Conservation (phyloP, 2,888 invertebrate species). For the Lordiphosa andalusiaca region DNA sequence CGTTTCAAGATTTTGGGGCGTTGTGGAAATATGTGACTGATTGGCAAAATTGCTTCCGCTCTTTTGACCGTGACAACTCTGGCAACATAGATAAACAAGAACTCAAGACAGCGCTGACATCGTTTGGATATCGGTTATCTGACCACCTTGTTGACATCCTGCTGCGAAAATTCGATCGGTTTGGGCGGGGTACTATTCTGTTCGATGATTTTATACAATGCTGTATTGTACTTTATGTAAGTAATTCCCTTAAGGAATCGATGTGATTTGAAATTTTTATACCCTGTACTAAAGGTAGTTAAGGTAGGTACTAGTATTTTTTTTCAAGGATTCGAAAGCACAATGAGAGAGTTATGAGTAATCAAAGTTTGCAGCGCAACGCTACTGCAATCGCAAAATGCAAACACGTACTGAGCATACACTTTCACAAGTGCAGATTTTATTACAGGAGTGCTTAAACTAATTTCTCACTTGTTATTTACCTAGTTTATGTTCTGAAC, state of each 20-base stretch:
- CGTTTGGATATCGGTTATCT: conserved; percentile 94
- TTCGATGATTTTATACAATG: conserved; percentile 99
- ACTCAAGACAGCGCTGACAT: conserved; percentile 92
- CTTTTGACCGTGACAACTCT: conserved; percentile 95
- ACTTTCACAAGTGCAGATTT: no score
- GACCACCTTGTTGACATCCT: conserved; percentile 90
- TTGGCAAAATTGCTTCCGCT: conserved; percentile 97
- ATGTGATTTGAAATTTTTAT: background rate
- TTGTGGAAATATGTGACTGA: conserved; percentile 99
- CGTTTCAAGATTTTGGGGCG: conserved; percentile 96
- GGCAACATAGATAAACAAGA: conserved; percentile 95
- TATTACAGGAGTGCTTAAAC: no score
- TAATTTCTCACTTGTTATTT: no score
- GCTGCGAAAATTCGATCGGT: conserved; percentile 95
- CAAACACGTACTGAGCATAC: no score
- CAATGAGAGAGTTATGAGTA: no score
- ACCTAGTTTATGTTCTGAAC: no score
- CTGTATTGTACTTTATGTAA: conserved; percentile 94
- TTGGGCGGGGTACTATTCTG: conserved; percentile 92
- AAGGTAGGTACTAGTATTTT: no score
- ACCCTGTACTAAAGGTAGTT: no score
- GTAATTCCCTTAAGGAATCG: conserved; percentile 76
- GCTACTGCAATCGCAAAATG: no score
- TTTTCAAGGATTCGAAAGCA: no score
- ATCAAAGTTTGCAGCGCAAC: no score